These are phyloP conservation scores for Valencia hispanica DNA, from an alignment of 2,797 vertebrate species.

Conservation along the genomic window DNA sequence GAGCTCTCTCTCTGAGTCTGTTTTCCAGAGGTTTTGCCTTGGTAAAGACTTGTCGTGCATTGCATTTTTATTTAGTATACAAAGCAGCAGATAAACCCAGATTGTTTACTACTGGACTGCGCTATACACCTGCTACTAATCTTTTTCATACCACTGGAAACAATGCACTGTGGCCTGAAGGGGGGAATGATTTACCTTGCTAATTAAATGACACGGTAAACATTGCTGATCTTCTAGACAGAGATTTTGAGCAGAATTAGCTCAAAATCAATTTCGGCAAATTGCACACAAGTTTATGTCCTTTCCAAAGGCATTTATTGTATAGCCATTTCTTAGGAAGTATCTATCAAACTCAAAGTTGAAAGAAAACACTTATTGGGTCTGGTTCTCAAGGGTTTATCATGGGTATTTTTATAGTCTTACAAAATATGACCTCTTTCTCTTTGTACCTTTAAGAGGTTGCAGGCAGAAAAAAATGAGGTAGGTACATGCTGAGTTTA, in stretches of 20 bases:
- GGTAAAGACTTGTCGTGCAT: not conserved
- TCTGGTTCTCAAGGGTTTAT: not conserved
- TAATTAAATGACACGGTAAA: not conserved
- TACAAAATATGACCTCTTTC: no score
- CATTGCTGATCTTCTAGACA: not conserved
- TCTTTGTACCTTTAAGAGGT: no score
- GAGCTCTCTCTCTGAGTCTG: not conserved
- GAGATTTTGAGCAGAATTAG: not conserved
- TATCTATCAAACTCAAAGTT: not conserved
- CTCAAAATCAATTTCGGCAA: not conserved
- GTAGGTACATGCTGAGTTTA: not conserved
- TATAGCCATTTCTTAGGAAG: not conserved
- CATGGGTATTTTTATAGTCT: no score
- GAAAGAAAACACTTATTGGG: not conserved
- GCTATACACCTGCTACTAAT: not conserved
- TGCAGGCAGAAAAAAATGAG: no score
- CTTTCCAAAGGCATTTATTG: not conserved
- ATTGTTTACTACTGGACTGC: not conserved
- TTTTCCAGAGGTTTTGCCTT: not conserved
- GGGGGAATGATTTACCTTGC: not conserved
- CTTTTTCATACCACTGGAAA: not conserved
- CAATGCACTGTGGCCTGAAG: not conserved
- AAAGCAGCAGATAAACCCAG: not conserved
- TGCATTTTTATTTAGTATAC: not conserved
- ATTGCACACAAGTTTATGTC: not conserved